Base-by-base conservation (phyloP, 2,888 invertebrate species). In the Cynaeus angustus region DNA sequence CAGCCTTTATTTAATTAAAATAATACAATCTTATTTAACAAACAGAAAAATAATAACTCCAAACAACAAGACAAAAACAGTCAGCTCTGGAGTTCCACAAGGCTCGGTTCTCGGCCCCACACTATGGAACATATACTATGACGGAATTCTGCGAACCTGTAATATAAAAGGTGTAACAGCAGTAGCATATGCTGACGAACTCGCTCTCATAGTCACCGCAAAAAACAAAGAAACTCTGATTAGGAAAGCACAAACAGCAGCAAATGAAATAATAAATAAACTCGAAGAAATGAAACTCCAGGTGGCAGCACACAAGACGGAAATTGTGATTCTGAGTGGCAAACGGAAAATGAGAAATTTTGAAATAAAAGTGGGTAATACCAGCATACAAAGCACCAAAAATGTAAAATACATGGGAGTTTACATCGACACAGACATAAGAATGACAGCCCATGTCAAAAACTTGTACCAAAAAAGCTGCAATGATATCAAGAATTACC, bases 71-170 rank as follows among this genome's bases (percentile, higher is more conserved):
- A 41, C 7, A 2, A 1, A 10, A n/a, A 12, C 13, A 6, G 12
- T 41, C 1, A 2, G 10, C 4, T 41, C 1, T 6, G 48, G 16
- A 1, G 8, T 48, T 3, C 16, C 48, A 8, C 48, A 48, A 8
- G 48, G 48, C 2, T 48, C 48, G 16, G n/a, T 16, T 8, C 16
- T 14, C 1, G 48, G 48, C 1, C 48, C 48, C 1, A 1, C 8
- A 8, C 13, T 48, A 5, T 48, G 48, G 16, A 48, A 48, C 16
- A 16, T 16, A n/a, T 9, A 8, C 4, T 48, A 48, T 16, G 48
- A 48, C 16, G 16, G 8, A 4, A 8, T 48, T 1, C 21, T 48
- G 8, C 1, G 8, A 16, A 16, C 16, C 1, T 1, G 7, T 1
- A 10, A 16, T 4, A 3, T n/a, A 1, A 4, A 3, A 9, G 10